These are phyloP conservation scores for Callocephalon fimbriatum DNA, from an alignment of 2,113 vertebrate species.

Conservation along the genomic window DNA sequence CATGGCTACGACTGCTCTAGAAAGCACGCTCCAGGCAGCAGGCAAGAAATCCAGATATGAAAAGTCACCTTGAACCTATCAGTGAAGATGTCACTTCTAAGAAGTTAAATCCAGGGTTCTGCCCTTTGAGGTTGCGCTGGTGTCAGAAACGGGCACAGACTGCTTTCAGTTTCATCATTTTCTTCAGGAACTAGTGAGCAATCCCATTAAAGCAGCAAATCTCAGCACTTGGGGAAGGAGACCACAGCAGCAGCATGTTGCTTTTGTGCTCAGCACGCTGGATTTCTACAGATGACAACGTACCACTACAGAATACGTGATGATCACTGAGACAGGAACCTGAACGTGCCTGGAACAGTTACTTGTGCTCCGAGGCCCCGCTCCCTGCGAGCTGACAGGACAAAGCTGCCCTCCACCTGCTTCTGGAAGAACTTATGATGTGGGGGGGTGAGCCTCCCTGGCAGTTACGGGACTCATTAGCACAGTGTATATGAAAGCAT, in stretches of 20 bases:
- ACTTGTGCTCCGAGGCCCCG: not conserved
- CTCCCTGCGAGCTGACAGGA: not conserved
- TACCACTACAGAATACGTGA: not conserved
- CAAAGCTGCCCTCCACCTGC: not conserved
- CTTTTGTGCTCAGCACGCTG: not conserved
- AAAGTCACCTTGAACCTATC: not conserved
- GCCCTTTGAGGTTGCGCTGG: not conserved
- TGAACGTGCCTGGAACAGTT: not conserved
- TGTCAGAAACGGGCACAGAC: not conserved
- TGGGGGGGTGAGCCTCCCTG: no score
- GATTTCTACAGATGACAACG: not conserved
- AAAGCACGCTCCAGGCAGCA: not conserved
- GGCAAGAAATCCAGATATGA: not conserved
- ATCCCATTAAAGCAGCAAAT: not conserved
- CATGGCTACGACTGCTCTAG: conserved; percentile 45
- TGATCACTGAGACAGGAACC: conserved; percentile 6
- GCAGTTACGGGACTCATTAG: no score
- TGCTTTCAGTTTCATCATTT: not conserved
- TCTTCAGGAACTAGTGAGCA: not conserved
- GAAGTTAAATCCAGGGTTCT: not conserved
- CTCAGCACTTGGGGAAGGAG: not conserved
- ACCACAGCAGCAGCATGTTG: not conserved
- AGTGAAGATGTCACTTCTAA: not conserved
- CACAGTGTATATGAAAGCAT: no score
- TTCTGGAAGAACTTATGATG: not conserved